A percentile compares a stretch with the other conserved stretches of the same genome.
These are phyloP conservation scores for Pelobates cultripes DNA, from an alignment of 2,797 vertebrate species.

Conservation along the genomic window DNA sequence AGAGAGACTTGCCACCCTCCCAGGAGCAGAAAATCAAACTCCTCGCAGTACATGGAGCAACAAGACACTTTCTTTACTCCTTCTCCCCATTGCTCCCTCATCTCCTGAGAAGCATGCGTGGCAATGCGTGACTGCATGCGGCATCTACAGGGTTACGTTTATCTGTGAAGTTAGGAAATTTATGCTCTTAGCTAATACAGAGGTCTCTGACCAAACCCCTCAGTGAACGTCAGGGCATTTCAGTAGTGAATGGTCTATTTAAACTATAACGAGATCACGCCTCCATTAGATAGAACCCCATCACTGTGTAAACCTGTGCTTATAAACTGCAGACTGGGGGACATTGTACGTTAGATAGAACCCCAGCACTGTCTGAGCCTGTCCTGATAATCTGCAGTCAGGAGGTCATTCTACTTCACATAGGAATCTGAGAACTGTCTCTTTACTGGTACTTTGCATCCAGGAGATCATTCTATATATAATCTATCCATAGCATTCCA, in stretches of 20 bases:
- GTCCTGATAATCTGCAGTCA: not conserved
- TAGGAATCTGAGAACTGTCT: not conserved
- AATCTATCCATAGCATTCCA: conserved; percentile 10
- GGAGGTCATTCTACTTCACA: not conserved
- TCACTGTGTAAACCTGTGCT: conserved; percentile 36
- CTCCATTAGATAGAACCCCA: conserved; percentile 29
- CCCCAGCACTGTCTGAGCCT: conserved; percentile 19
- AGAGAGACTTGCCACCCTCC: conserved; percentile 34
- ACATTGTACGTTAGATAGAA: conserved; percentile 35
- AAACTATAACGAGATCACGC: conserved; percentile 10
- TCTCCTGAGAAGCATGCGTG: conserved; percentile 51
- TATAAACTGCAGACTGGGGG: conserved; percentile 24
- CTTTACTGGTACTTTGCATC: conserved; percentile 17
- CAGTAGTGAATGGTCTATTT: conserved; percentile 27
- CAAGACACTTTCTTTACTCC: conserved; percentile 38
- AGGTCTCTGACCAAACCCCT: not conserved
- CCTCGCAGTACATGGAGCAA: conserved; percentile 23
- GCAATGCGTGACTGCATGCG: conserved; percentile 53
- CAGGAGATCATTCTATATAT: conserved; percentile 1
- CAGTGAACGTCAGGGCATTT: conserved; percentile 14
- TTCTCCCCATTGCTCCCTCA: conserved; percentile 14
- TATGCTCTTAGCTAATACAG: conserved; percentile 6
- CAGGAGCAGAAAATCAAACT: conserved; percentile 23
- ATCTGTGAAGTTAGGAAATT: conserved; percentile 25
- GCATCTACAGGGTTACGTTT: conserved; percentile 40